A percentile compares a stretch with the other conserved stretches of the same genome.
Evolutionary conservation across 2,888 invertebrate species (phyloP).

Genomic region (Panorpa germanica): DNA sequence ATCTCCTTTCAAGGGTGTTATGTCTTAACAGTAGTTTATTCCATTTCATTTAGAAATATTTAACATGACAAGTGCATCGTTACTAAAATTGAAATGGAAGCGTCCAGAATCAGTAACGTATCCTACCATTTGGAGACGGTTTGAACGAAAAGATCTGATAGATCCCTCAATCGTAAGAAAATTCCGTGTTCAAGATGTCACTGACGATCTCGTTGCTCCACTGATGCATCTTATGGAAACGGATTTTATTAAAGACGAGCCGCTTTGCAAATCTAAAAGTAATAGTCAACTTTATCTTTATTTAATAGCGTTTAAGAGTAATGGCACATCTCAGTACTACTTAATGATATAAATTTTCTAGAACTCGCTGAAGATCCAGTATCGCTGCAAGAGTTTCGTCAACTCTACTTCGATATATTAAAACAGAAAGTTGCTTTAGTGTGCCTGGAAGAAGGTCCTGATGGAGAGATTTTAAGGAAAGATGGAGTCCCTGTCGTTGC

Average conservation of each 20-base stretch:
- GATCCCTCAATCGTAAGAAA: constrained; percentile 14
- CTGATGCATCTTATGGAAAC: constrained; percentile 24
- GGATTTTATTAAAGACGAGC: constrained; percentile 30
- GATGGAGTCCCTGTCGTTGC: constrained; percentile 19
- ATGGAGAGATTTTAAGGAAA: too few species aligned
- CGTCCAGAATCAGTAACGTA: constrained; percentile 23
- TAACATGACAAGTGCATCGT: too few species aligned
- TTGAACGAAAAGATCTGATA: constrained; percentile 16
- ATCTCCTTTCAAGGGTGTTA: too few species aligned
- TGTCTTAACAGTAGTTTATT: too few species aligned
- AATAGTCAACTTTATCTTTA: constrained; percentile 8
- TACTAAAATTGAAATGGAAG: constrained; percentile 18
- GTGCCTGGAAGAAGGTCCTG: constrained; percentile 18
- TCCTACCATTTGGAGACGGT: constrained; percentile 26
- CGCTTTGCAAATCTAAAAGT: constrained; percentile 23
- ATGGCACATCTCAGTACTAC: too few species aligned
- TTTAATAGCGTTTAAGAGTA: background rate
- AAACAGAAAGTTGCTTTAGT: constrained; percentile 18
- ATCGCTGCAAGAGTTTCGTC: constrained; percentile 15
- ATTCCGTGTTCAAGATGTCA: constrained; percentile 28
- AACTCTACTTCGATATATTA: constrained; percentile 17
- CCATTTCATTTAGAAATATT: too few species aligned
- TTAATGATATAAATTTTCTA: too few species aligned
- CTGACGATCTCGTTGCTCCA: constrained; percentile 24
- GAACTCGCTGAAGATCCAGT: constrained; percentile 15